Base-by-base conservation (phyloP, 2,888 invertebrate genomes). In the Antitype chi region DNA sequence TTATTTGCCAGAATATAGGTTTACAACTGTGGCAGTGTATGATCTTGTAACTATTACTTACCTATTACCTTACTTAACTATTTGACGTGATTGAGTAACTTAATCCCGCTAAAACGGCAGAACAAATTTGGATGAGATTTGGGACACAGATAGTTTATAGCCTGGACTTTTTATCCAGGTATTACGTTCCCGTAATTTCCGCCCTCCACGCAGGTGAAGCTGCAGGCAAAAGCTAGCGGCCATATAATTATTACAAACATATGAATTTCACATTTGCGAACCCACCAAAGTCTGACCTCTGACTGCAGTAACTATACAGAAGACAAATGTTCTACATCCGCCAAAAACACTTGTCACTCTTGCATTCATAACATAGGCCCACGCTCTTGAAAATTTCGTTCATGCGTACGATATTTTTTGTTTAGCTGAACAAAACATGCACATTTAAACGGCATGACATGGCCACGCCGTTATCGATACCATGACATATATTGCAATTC, bases 401-500 rank as follows among this genome's bases (percentile, higher is more conserved):
- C 70, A 75, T 76, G 84, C 78, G 78, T 80, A 80, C 69, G 62
- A 70, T 63, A 64, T 73, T 84, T 84, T 83, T 80, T 85, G 60
- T 76, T 11, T 13, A 59, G 20, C 17, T 23, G 32, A 72, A 71
- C 74, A 64, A 77, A 86, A 72, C 76, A 81, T 76, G 79, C 85
- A 82, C 74, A 85, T 77, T 86, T 83, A 87, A 79, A 72, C 80
- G 64, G 74, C 73, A 87, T 89, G 79, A 88, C 91, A 90, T 91
- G 92, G 89, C 86, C 88, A 90, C 90, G 81, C 87, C 83, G 87
- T 88, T 79, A 91, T 90, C 88, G 89, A 93, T 93, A 93, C 95
- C 95, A 93, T 96, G 95, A 96, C 95, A 95, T 88, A 93, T 94
- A 93, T 94, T 91, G 86, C 90, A 89, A 89, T 91, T 91, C 90